Percentiles rank a stretch among this genome's conserved stretches.
Evolutionary conservation across 92 coral and sea anemone species (phyloP).

Genomic region (Epizoanthus fatuus): DNA sequence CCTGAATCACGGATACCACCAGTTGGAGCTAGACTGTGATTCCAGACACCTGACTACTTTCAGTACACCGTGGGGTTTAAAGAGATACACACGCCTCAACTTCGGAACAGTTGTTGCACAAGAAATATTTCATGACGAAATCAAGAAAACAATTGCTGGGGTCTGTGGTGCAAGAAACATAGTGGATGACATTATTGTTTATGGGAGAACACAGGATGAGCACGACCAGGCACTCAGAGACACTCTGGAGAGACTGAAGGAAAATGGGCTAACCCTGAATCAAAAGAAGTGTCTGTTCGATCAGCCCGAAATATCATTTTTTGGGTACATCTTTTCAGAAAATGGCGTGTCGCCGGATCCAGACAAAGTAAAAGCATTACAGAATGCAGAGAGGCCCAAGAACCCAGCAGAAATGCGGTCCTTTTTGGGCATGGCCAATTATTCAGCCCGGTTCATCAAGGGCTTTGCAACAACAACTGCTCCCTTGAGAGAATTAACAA

Average conservation of each 20-base stretch:
- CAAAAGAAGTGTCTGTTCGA: constrained; percentile 43
- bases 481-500: constrained; percentile 20
- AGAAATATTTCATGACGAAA: constrained; percentile 16
- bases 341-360: constrained; percentile 36
- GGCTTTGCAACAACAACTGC: constrained; percentile 30
- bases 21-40: neutral
- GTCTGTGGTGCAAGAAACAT: constrained; percentile 23
- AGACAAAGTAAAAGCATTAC: constrained; percentile 32
- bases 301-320: constrained; percentile 12
- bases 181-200: constrained; percentile 39
- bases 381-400: constrained; percentile 17
- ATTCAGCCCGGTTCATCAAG: constrained; percentile 34
- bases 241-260: constrained; percentile 7
- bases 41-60: constrained; percentile 23
- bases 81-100: neutral
- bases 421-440: constrained; percentile 40
- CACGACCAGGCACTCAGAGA: constrained; percentile 16
- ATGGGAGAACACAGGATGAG: neutral
- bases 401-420: constrained; percentile 20
- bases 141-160: constrained; percentile 20
- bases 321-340: constrained; percentile 37
- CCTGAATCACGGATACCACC: neutral
- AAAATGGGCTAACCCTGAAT: constrained; percentile 36
- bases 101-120: constrained; percentile 24
- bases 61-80: constrained; percentile 10